These are phyloP conservation scores for Lepetodrilus schrolli DNA, from an alignment of 2,888 invertebrate species.

Conservation along the genomic window DNA sequence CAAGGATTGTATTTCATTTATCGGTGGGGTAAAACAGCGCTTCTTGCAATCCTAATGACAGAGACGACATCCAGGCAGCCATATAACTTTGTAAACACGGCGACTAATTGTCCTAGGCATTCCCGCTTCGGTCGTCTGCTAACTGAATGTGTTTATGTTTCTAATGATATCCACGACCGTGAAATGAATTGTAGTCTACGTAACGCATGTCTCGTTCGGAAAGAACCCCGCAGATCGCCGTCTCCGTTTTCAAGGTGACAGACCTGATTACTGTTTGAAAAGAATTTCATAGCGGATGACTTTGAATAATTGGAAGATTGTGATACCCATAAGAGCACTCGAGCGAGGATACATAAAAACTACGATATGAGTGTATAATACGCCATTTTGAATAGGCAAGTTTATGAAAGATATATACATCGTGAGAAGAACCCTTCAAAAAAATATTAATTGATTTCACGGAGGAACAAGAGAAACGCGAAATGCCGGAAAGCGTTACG, in stretches of 20 bases:
- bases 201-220: neutral
- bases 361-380: neutral
- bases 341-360: neutral
- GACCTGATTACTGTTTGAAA: constrained; percentile 16
- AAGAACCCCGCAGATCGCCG: neutral
- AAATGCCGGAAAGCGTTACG: too few relatives aligned
- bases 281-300: constrained; percentile 3
- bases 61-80: constrained; percentile 5
- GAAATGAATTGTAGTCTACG: neutral
- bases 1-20: constrained; percentile 7
- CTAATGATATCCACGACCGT: constrained; percentile 12
- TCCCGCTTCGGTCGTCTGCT: neutral
- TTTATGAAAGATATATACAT: neutral
- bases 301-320: neutral
- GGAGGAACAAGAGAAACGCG: too few relatives aligned
- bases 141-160: neutral
- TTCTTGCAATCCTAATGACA: constrained; percentile 20
- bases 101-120: neutral
- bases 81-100: neutral
- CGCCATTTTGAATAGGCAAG: neutral
- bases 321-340: neutral
- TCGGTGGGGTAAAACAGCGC: neutral
- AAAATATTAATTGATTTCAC: neutral
- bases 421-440: neutral
- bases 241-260: neutral